phyloP scores from a whole-genome alignment of 2,888 invertebrate species.

The Andrena hattorfiana region DNA sequence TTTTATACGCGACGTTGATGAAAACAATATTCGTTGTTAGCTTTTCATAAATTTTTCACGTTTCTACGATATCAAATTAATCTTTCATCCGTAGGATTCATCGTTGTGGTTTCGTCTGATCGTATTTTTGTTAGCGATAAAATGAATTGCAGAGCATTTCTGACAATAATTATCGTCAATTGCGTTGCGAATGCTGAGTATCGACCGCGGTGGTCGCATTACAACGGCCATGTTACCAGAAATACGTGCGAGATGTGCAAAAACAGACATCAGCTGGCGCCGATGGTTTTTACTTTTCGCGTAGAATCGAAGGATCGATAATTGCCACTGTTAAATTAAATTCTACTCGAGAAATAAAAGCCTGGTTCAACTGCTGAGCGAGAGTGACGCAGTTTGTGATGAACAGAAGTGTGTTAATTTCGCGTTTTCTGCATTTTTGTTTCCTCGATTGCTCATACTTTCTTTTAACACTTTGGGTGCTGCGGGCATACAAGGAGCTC shows the following conservation, averaged over 20 bases:
- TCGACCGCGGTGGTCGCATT: not conserved
- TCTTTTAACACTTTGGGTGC: not conserved
- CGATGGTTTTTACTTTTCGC: not conserved
- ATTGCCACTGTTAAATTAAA: not conserved
- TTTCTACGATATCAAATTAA: constrained; percentile 31
- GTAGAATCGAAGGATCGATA: not conserved
- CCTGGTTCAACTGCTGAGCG: not conserved
- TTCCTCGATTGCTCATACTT: not conserved
- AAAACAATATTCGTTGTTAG: not conserved
- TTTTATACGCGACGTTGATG: constrained; percentile 39
- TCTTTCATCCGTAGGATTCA: not conserved
- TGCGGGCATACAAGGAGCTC: no score
- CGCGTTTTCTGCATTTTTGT: not conserved
- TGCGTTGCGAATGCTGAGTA: not conserved
- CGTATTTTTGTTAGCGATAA: not conserved
- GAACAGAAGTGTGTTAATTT: not conserved
- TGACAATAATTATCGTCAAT: constrained; percentile 19
- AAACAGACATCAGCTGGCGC: not conserved
- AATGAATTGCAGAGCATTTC: not conserved
- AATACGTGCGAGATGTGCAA: not conserved
- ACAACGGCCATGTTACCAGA: not conserved
- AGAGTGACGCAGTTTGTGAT: not conserved
- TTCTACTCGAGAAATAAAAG: not conserved
- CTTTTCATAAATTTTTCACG: constrained; percentile 35
- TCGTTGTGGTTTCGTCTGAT: not conserved